Evolutionary conservation across 2,888 invertebrate genomes (phyloP), one percentile per base, ranked within the genome.

Genomic region (Trichacis sp.): DNA sequence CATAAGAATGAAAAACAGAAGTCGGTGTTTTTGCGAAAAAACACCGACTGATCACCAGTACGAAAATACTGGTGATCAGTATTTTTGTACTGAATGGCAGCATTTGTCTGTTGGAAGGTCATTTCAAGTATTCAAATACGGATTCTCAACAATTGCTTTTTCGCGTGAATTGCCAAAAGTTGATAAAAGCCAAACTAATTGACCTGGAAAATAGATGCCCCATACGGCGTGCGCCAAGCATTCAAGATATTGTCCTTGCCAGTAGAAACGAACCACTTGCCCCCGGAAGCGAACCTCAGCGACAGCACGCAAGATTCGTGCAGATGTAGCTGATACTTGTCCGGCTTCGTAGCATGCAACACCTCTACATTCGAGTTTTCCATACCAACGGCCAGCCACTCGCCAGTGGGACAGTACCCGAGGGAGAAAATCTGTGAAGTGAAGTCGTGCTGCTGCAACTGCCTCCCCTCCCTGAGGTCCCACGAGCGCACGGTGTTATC

Each of bases 221-320:
- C 98, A 83, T 98, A 97, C 0, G 98, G 98, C 78, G 98, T 97
- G 80, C 97, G 89, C 97, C 98, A 98, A 36, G 96, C 96, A 85
- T 98, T 97, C 55, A 98, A 89, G 81, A 97, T 88, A 86, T 98
- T 98, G 85, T 99, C 98, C 87, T 98, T 98, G 72, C 97, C 97
- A n/a, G 97, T 98, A 70, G 95, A 96, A 72, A 97, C 96, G 86
- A 99, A 99, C 97, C 98, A 99, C 86, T 98, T 98, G 77, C 98
- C 98, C 82, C 93, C 92, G 51, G 94, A 92, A 48, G 98, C 97
- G 86, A 98, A 98, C 84, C 95, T 91, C 69, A 98, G 88, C 69
- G 97, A 96, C 61, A 98, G 88, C 38, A 99, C 98, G 85, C 98
- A 98, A 74, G 95, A 95, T 85, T 98, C 98, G 87, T 98, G 98